phyloP scores from a whole-genome alignment of 2,888 invertebrate species.

The Gerris lacustris region DNA sequence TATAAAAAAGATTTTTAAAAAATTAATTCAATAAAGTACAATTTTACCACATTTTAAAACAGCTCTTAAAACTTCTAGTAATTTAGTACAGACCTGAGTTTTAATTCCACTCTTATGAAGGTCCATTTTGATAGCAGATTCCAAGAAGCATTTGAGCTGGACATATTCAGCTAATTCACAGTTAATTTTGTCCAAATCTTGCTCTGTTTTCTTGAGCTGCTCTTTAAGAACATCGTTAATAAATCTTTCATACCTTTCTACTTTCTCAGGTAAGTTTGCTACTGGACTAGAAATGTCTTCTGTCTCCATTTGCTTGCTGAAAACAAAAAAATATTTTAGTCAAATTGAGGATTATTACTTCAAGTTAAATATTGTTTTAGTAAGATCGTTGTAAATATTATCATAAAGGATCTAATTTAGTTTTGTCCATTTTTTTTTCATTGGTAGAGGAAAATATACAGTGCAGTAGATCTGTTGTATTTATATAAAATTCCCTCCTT shows the following conservation, averaged over 20 bases:
- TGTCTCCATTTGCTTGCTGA: too few relatives aligned
- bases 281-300: too few relatives aligned
- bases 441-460: too few relatives aligned
- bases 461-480: too few relatives aligned
- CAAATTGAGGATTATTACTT: too few relatives aligned
- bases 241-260: conserved; percentile 52
- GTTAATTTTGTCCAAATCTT: conserved; percentile 49
- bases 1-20: conserved; percentile 36
- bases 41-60: too few relatives aligned
- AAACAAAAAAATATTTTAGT: too few relatives aligned
- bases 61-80: background rate
- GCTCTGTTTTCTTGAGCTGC: conserved; percentile 51
- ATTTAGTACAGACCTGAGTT: conserved; percentile 35
- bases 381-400: too few relatives aligned
- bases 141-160: conserved; percentile 58
- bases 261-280: conserved; percentile 33
- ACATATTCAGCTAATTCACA: conserved; percentile 57
- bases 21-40: background rate
- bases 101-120: conserved; percentile 47
- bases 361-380: too few relatives aligned
- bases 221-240: conserved; percentile 65
- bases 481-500: too few relatives aligned
- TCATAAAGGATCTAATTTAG: too few relatives aligned
- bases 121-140: conserved; percentile 46
- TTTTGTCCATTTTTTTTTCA: too few relatives aligned